Conservation (phyloP, 30 jellyfish, hydroid and myxozoan genomes). For the Catostylus mosaicus region DNA sequence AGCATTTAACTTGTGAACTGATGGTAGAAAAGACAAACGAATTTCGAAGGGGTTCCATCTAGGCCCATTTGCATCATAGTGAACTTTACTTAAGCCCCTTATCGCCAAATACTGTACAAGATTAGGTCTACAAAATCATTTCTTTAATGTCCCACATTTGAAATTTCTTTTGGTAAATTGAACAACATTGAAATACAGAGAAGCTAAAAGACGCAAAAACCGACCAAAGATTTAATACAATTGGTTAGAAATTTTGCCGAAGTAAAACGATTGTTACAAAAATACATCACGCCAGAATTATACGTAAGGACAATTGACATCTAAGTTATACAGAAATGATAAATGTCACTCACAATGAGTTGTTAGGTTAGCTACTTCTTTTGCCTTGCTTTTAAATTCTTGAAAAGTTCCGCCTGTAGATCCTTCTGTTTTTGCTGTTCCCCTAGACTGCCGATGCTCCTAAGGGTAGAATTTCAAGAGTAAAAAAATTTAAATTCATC, state of each 20-base stretch:
- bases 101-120: too few species aligned
- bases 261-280: slow-evolving; percentile 20
- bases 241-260: neutral
- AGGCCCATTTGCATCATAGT: too few species aligned
- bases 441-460: slow-evolving; percentile 77
- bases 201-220: neutral
- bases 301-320: slow-evolving; percentile 19
- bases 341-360: slow-evolving; percentile 11
- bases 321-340: slow-evolving; percentile 10
- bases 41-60: too few species aligned
- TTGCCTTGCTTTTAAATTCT: slow-evolving; percentile 79
- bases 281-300: slow-evolving; percentile 47
- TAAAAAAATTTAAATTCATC: too few species aligned
- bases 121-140: too few species aligned
- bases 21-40: too few species aligned
- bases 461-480: neutral
- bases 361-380: slow-evolving; percentile 21
- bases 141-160: too few species aligned
- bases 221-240: neutral
- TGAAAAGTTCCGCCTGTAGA: slow-evolving; percentile 89
- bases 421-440: slow-evolving; percentile 62
- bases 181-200: neutral
- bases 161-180: too few species aligned
- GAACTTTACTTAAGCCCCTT: too few species aligned
- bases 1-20: too few species aligned